Percentiles rank a stretch among this genome's conserved stretches.
phyloP scores from a whole-genome alignment of 2,888 invertebrate genomes.

The Thyatira batis region DNA sequence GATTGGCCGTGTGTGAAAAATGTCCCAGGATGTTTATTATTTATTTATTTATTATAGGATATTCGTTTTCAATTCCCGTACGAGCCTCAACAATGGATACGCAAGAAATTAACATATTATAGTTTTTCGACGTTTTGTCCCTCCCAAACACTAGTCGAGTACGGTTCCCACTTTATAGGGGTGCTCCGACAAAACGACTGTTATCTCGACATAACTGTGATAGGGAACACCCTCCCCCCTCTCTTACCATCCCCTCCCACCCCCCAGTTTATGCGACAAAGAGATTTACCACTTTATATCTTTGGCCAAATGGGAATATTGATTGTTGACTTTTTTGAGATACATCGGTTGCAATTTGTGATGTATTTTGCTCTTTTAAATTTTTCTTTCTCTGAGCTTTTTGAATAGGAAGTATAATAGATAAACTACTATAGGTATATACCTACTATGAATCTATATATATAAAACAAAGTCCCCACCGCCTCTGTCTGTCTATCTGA shows the following conservation, averaged over 20 bases:
- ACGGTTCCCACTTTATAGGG: constrained; percentile 41
- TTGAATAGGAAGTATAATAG: too few relatives aligned
- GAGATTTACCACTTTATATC: constrained; percentile 7
- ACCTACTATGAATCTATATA: too few relatives aligned
- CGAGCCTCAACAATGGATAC: constrained; percentile 28
- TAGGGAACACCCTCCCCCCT: constrained; percentile 11
- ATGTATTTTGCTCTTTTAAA: too few relatives aligned
- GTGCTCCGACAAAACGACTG: constrained; percentile 45
- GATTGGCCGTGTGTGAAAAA: too few relatives aligned
- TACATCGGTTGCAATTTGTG: too few relatives aligned
- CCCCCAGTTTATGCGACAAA: constrained; percentile 6
- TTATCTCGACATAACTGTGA: constrained; percentile 40
- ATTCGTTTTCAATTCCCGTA: too few relatives aligned
- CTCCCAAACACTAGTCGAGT: constrained; percentile 18
- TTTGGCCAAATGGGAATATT: neutral
- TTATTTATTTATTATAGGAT: too few relatives aligned
- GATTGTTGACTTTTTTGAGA: neutral
- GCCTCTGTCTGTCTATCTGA: too few relatives aligned
- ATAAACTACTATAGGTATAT: too few relatives aligned
- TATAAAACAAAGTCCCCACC: too few relatives aligned
- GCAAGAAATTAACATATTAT: constrained; percentile 50
- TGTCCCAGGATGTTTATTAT: too few relatives aligned
- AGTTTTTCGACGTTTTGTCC: constrained; percentile 54
- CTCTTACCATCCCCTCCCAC: neutral
- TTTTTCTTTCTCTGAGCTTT: too few relatives aligned